These are phyloP conservation scores for Pteruthius melanotis DNA, from an alignment of 2,113 vertebrate genomes.

Conservation along the genomic window DNA sequence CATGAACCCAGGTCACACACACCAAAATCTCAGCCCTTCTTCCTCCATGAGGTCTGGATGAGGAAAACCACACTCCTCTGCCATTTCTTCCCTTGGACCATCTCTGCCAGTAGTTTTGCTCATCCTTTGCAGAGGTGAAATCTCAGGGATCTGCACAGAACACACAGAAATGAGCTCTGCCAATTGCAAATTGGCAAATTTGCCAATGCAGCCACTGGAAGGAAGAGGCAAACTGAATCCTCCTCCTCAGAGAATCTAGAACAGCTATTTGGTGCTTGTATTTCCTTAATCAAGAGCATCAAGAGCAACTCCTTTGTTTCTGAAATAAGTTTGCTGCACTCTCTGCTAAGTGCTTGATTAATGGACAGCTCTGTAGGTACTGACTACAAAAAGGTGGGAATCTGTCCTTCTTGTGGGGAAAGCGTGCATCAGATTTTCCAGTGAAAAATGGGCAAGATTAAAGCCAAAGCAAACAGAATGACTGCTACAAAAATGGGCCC, in stretches of 20 bases:
- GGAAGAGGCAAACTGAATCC: not conserved
- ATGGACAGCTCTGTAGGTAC: not conserved
- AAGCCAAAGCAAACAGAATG: not conserved
- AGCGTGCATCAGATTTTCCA: not conserved
- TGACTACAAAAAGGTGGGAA: not conserved
- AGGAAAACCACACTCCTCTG: not conserved
- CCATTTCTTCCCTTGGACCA: not conserved
- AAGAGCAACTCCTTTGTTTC: not conserved
- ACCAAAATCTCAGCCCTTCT: not conserved
- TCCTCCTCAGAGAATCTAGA: not conserved
- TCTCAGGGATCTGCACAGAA: not conserved
- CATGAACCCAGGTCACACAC: not conserved
- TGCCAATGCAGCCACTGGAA: not conserved
- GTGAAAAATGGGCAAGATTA: not conserved
- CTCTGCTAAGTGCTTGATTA: not conserved
- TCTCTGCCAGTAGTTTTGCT: not conserved
- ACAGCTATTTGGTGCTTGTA: not conserved
- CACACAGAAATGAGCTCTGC: not conserved
- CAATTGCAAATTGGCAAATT: too few relatives aligned
- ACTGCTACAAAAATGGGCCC: not conserved
- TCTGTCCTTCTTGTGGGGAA: not conserved
- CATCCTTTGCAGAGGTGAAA: not conserved
- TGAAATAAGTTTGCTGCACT: not conserved
- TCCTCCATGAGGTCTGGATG: not conserved
- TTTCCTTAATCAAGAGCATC: not conserved